A percentile compares a stretch with the other conserved stretches of the same genome.
Evolutionary conservation across 2,797 vertebrate genomes (phyloP).

Genomic region (Ptychadena robeensis): DNA sequence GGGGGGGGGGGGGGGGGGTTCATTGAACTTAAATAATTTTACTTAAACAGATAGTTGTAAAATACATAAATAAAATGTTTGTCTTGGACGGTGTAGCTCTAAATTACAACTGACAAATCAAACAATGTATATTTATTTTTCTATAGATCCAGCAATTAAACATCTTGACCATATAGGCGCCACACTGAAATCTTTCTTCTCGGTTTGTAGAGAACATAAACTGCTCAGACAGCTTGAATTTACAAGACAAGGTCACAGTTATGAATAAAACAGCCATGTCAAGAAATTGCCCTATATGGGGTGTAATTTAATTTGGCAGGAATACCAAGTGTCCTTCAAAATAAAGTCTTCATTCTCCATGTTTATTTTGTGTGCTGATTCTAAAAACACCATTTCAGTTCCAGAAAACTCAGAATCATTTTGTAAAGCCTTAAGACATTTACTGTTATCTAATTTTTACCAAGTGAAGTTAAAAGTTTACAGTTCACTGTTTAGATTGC

Average conservation of each 20-base stretch:
- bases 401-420: not conserved
- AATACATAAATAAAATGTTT: no score
- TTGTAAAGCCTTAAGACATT: not conserved
- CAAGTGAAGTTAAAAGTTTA: not conserved
- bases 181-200: slow-evolving; percentile 22
- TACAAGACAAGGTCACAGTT: slow-evolving; percentile 58
- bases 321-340: slow-evolving; percentile 46
- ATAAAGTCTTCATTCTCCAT: slow-evolving; percentile 30
- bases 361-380: slow-evolving; percentile 46
- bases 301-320: slow-evolving; percentile 50
- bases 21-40: not conserved
- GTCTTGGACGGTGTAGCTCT: not conserved
- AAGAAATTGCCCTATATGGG: slow-evolving; percentile 57
- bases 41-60: no score
- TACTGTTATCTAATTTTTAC: not conserved
- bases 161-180: not conserved
- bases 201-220: slow-evolving; percentile 45
- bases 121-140: not conserved
- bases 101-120: not conserved
- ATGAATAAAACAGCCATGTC: slow-evolving; percentile 48
- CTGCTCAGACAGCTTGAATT: slow-evolving; percentile 46
- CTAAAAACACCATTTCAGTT: slow-evolving; percentile 25
- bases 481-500: not conserved
- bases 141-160: slow-evolving; percentile 17
- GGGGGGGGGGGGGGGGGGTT: no score